Evolutionary conservation across 2,888 invertebrate genomes (phyloP).

Genomic region (Apodemia hepburni): DNA sequence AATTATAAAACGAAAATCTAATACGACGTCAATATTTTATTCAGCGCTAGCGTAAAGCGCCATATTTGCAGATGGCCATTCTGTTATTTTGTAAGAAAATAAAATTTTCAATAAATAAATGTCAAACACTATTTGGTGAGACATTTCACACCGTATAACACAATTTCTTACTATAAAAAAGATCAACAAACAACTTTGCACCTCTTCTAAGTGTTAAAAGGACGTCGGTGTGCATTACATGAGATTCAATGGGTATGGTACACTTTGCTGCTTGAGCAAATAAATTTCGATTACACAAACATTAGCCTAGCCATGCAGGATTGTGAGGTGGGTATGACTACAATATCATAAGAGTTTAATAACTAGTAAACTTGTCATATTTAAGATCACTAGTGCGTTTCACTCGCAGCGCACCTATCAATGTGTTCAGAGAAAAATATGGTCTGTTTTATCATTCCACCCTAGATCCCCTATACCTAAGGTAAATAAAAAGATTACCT

Average conservation of each 20-base stretch:
- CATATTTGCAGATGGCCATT: slow-evolving; percentile 79
- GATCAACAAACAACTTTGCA: slow-evolving; percentile 77
- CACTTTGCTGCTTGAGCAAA: slow-evolving; percentile 77
- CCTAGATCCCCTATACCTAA: neutral
- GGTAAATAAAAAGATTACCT: too few species aligned
- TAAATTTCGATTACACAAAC: slow-evolving; percentile 54
- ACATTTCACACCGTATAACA: slow-evolving; percentile 75
- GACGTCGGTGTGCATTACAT: slow-evolving; percentile 67
- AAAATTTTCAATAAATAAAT: slow-evolving; percentile 80
- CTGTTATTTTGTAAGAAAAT: slow-evolving; percentile 73
- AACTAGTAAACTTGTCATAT: slow-evolving; percentile 51
- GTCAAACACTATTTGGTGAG: slow-evolving; percentile 77
- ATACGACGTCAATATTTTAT: slow-evolving; percentile 39
- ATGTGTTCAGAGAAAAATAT: slow-evolving; percentile 42
- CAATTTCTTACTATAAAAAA: slow-evolving; percentile 78
- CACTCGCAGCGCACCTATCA: slow-evolving; percentile 48
- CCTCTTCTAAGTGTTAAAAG: slow-evolving; percentile 62
- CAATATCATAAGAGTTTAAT: slow-evolving; percentile 50
- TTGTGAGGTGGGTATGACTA: slow-evolving; percentile 69
- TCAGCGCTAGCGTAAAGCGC: slow-evolving; percentile 49
- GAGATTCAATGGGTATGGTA: slow-evolving; percentile 75
- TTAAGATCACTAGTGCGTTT: slow-evolving; percentile 60
- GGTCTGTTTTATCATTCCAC: slow-evolving; percentile 22
- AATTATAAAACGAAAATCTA: slow-evolving; percentile 39
- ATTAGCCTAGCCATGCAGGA: slow-evolving; percentile 62